Evolutionary conservation across 2,797 vertebrate species (phyloP), one percentile per base, ranked within the genome.

Genomic region (Pseudocheirus occidentalis): DNA sequence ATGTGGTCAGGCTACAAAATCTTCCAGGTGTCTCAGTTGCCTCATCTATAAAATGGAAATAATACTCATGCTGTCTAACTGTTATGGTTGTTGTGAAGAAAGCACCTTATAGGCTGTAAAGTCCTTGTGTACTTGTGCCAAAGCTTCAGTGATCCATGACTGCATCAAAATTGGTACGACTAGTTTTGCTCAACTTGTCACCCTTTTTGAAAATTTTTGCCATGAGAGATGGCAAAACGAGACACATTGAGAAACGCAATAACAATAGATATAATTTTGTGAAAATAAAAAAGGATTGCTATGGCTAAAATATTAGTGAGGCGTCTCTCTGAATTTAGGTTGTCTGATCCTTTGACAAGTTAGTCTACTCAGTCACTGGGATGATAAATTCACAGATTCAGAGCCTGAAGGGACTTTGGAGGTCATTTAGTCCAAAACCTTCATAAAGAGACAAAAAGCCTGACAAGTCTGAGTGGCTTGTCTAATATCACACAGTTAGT

Each of bases 1-100:
- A 40, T 21, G 34, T 66, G 34, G 34, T 73, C 34, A 73, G 21
- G 14, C 62, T 73, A 40, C 16, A 73, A 4, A 73, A 73, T 40
- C 5, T 24, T 34, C 87, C 28, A 56, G 4, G 90, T 31, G 24
- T 29, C n/a, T 3, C 1, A n/a, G 14, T 9, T 18, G 14, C 58
- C 57, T 52, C 34, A 46, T 55, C 87, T 0, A 0, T 5, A 3
- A 46, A n/a, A 58, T 46, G 0, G 18, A 56, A 90, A 21, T 7
- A 13, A 0, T 10, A 0, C 21, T 57, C 3, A 0, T n/a, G 90
- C 9, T 24, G 13, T 54, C 66, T 0, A 13, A 16, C 16, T 4
- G 6, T 29, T 29, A 90, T 54, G 50, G 90, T 1, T 14, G 27
- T 93, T 7, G 4, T 3, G 53, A 54, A 13, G 50, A 46, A 66